These are phyloP conservation scores for Diadema setosum DNA, from an alignment of 35 echinoderm and acorn worm genomes.

Conservation along the genomic window DNA sequence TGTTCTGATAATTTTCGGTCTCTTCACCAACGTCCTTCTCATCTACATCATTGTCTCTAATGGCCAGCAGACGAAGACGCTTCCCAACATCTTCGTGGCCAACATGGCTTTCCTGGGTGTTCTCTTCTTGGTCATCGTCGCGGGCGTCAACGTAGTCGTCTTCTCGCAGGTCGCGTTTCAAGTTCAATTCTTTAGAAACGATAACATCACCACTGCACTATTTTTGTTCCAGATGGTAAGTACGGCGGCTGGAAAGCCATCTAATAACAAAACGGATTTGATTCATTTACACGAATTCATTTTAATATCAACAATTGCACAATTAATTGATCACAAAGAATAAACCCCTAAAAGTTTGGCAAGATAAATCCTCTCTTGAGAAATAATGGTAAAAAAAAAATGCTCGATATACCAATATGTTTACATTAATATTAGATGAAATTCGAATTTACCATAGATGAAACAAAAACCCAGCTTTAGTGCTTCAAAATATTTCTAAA, in stretches of 20 bases:
- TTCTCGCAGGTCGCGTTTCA: neutral
- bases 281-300: neutral
- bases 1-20: neutral
- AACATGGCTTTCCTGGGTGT: neutral
- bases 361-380: no score
- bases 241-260: neutral
- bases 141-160: neutral
- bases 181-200: neutral
- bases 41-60: neutral
- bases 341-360: no score
- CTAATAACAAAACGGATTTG: neutral
- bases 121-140: neutral
- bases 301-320: neutral
- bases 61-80: neutral
- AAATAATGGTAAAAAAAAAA: neutral
- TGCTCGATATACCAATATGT: neutral
- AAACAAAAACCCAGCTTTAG: no score
- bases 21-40: neutral
- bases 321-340: neutral
- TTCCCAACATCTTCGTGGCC: slow-evolving; percentile 1
- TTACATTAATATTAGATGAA: no score
- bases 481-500: no score
- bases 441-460: no score
- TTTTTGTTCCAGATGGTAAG: neutral
- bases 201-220: neutral